These are phyloP conservation scores for Dreissena rostriformis DNA, from an alignment of 1,140 invertebrate species.

Conservation along the genomic window DNA sequence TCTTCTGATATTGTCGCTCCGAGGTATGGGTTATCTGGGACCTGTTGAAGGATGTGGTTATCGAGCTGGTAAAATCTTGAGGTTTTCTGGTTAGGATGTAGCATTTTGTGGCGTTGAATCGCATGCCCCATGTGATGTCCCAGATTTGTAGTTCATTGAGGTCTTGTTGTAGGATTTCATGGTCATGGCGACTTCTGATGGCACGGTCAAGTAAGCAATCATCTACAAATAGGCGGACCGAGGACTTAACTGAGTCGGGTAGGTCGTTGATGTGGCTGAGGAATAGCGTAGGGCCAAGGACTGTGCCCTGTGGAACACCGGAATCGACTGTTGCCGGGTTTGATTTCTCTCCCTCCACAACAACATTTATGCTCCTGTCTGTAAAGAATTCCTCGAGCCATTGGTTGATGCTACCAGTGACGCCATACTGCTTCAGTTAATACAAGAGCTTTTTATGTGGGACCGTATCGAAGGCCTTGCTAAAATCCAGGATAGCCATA, in stretches of 20 bases:
- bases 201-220: slow-evolving; percentile 15
- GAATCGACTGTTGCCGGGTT: not conserved
- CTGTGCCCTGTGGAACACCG: slow-evolving; percentile 17
- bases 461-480: slow-evolving; percentile 17
- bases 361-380: slow-evolving; percentile 10
- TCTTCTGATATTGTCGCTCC: slow-evolving; percentile 20
- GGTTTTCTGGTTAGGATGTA: slow-evolving; percentile 40
- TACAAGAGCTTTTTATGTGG: slow-evolving; percentile 55
- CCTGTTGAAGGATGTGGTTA: slow-evolving; percentile 54
- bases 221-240: slow-evolving; percentile 54
- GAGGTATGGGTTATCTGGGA: slow-evolving; percentile 41
- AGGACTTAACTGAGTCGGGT: slow-evolving; percentile 49
- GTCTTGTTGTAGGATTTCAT: slow-evolving; percentile 12
- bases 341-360: slow-evolving; percentile 16
- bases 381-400: slow-evolving; percentile 27
- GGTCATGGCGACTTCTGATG: slow-evolving; percentile 1
- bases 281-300: slow-evolving; percentile 17
- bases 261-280: slow-evolving; percentile 58
- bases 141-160: not conserved
- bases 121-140: slow-evolving; percentile 28
- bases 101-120: slow-evolving; percentile 57
- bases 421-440: slow-evolving; percentile 12
- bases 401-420: slow-evolving; percentile 1
- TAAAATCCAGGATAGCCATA: slow-evolving; percentile 57
- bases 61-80: slow-evolving; percentile 36